Conservation (phyloP, 2,888 invertebrate genomes). For the Pandemis heparana region DNA sequence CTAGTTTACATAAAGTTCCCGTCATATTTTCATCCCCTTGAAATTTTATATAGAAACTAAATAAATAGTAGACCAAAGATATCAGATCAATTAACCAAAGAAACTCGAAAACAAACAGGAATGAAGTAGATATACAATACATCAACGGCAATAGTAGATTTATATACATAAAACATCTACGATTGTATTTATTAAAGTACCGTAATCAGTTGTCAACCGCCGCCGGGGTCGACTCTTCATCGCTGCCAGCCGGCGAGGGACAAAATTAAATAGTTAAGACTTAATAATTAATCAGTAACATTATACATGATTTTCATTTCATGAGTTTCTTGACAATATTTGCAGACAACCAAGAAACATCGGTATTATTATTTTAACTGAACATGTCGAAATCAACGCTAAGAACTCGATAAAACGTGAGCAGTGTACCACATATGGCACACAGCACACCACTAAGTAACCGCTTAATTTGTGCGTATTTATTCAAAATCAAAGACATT, state of each 20-base stretch:
- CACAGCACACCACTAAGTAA: not conserved
- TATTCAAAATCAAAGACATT: too few species aligned
- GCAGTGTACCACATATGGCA: not conserved
- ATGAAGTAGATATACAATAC: slow-evolving; percentile 4
- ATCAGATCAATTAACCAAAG: not conserved
- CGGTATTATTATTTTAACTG: too few species aligned
- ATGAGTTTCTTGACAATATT: too few species aligned
- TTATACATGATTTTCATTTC: too few species aligned
- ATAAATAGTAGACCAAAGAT: not conserved
- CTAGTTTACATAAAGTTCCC: not conserved
- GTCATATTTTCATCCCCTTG: too few species aligned
- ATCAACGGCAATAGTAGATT: not conserved
- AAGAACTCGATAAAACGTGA: too few species aligned
- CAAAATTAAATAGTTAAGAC: slow-evolving; percentile 5
- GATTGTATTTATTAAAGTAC: slow-evolving; percentile 23
- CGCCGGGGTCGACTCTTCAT: slow-evolving; percentile 6
- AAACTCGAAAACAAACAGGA: not conserved
- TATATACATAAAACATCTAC: slow-evolving; percentile 6
- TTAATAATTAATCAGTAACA: not conserved
- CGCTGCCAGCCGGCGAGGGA: slow-evolving; percentile 9
- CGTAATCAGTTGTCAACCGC: slow-evolving; percentile 26
- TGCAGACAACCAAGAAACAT: too few species aligned
- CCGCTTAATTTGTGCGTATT: not conserved
- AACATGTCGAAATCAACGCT: not conserved
- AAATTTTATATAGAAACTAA: not conserved